These are phyloP conservation scores for Agelas oroides DNA, from an alignment of 37 sponge, comb jelly and placozoan species.

Conservation along the genomic window DNA sequence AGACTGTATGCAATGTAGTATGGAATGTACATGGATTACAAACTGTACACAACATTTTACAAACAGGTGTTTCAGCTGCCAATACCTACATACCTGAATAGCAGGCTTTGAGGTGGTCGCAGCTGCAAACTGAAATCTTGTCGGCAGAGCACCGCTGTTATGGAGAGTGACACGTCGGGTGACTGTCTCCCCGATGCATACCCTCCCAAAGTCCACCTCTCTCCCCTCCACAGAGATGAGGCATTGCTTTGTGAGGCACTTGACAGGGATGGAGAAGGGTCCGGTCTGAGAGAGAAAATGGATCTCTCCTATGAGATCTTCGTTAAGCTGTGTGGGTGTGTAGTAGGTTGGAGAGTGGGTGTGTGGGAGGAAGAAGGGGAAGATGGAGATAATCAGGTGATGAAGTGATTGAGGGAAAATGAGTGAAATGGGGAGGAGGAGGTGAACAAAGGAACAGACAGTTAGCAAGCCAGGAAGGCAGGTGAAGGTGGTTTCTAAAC, in stretches of 20 bases:
- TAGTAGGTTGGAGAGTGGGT: background rate
- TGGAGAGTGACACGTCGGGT: slow-evolving; percentile 39
- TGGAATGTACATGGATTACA: no score
- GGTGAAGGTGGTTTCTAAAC: no score
- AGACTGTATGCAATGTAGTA: no score
- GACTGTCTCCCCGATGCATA: slow-evolving; percentile 87
- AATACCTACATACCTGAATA: no score
- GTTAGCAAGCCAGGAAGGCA: no score
- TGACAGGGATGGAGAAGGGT: slow-evolving; percentile 86
- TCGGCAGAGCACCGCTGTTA: slow-evolving; percentile 87
- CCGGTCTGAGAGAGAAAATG: slow-evolving; percentile 90
- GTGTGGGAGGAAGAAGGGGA: background rate
- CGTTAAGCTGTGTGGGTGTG: slow-evolving; percentile 51
- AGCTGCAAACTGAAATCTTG: slow-evolving; percentile 50
- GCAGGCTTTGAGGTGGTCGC: background rate
- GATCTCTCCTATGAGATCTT: slow-evolving; percentile 78
- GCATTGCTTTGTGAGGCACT: slow-evolving; percentile 80
- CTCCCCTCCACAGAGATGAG: slow-evolving; percentile 29
- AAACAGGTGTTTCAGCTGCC: no score
- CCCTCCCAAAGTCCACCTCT: slow-evolving; percentile 78
- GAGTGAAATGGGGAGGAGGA: background rate
- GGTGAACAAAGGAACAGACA: background rate
- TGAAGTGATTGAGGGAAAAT: no score
- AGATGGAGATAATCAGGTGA: background rate
- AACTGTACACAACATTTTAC: no score